phyloP scores from a whole-genome alignment of 2,888 invertebrate genomes.

The Dolichomitus sp. region DNA sequence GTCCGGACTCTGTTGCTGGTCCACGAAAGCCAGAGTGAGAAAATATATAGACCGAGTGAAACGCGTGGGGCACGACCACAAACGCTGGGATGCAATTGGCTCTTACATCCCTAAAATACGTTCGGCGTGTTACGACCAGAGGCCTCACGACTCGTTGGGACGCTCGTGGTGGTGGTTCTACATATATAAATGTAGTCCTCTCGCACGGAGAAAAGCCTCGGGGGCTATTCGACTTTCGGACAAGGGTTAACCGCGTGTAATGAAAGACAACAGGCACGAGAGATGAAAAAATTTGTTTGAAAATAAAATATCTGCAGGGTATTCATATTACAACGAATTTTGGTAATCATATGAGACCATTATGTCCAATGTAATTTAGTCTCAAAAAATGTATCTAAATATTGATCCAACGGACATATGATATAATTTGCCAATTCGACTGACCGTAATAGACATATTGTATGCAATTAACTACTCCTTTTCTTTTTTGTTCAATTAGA shows the following conservation, averaged over 20 bases:
- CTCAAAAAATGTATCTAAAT: too few species aligned
- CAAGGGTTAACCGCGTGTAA: conserved; percentile 20
- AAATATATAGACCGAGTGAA: conserved; percentile 28
- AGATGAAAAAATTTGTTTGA: not conserved
- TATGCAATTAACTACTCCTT: too few species aligned
- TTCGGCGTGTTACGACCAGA: conserved; percentile 36
- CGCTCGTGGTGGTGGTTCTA: not conserved
- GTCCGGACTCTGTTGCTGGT: not conserved
- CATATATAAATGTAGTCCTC: conserved; percentile 17
- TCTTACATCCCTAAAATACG: conserved; percentile 59
- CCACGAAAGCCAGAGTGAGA: conserved; percentile 5
- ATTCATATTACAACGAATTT: not conserved
- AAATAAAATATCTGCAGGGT: not conserved
- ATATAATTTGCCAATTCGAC: too few species aligned
- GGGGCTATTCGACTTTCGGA: conserved; percentile 30
- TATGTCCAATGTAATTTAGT: too few species aligned
- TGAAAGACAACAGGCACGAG: conserved; percentile 4
- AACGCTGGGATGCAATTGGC: conserved; percentile 63
- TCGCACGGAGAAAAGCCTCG: conserved; percentile 21
- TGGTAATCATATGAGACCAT: not conserved
- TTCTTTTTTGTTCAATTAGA: too few species aligned
- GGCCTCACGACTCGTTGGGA: conserved; percentile 15
- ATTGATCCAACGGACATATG: too few species aligned
- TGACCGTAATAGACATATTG: too few species aligned
- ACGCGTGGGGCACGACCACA: conserved; percentile 43